phyloP scores from a whole-genome alignment of 2,113 vertebrate genomes.

The Nematolebias whitei region DNA sequence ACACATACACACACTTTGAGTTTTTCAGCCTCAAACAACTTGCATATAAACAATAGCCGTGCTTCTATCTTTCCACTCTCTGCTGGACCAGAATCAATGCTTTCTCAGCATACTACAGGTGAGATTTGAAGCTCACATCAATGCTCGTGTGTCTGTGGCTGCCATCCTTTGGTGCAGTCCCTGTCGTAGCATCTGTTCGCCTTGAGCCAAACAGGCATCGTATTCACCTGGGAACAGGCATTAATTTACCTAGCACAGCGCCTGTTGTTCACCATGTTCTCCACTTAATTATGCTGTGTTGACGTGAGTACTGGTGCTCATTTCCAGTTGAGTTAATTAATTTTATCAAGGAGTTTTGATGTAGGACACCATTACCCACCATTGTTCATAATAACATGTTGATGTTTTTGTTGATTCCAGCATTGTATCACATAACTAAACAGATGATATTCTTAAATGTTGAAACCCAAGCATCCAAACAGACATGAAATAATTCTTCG shows the following conservation, averaged over 20 bases:
- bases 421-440: background rate
- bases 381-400: background rate
- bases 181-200: constrained; percentile 78
- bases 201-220: constrained; percentile 65
- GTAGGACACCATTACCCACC: constrained; percentile 15
- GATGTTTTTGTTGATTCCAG: constrained; percentile 20
- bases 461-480: background rate
- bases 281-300: constrained; percentile 62
- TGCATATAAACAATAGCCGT: constrained; percentile 72
- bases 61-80: constrained; percentile 48
- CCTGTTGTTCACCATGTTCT: constrained; percentile 62
- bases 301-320: constrained; percentile 32
- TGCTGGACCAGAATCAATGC: constrained; percentile 75
- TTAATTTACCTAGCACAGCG: constrained; percentile 69
- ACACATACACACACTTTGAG: constrained; percentile 48
- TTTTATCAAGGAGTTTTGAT: constrained; percentile 56
- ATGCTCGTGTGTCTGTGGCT: constrained; percentile 61
- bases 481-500: no score
- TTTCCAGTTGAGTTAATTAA: constrained; percentile 49
- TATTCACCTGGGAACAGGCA: constrained; percentile 73
- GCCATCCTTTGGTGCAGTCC: constrained; percentile 72
- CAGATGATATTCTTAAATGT: background rate
- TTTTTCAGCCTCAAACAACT: constrained; percentile 65
- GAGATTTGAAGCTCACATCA: constrained; percentile 83
- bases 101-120: constrained; percentile 75